These are phyloP conservation scores for Nasonia oneida DNA, from an alignment of 2,888 invertebrate species.

Conservation along the genomic window DNA sequence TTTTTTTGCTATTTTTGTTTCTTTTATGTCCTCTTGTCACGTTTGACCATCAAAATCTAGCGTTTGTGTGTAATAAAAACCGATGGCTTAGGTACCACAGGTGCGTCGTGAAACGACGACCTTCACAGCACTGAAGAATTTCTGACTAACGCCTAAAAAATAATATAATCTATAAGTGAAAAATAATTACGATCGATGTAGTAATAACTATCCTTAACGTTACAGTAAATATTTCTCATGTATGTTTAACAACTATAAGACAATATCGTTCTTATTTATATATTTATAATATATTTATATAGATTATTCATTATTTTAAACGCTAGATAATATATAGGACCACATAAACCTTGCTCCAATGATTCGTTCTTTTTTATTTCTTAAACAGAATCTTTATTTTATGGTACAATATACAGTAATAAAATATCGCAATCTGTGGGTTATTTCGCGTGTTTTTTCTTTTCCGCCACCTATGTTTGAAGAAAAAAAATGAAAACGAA, in stretches of 20 bases:
- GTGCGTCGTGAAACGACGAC: conserved; percentile 72
- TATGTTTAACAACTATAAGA: conserved; percentile 77
- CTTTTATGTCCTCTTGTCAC: conserved; percentile 60
- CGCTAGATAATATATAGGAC: conserved; percentile 77
- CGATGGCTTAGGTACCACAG: conserved; percentile 75
- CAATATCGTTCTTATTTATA: conserved; percentile 62
- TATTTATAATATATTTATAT: conserved; percentile 59
- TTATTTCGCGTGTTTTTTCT: conserved; percentile 68
- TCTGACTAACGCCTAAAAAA: conserved; percentile 76
- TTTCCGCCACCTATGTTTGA: conserved; percentile 76
- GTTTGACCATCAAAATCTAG: conserved; percentile 69
- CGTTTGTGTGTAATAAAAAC: conserved; percentile 69
- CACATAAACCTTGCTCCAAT: conserved; percentile 79
- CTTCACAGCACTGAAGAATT: conserved; percentile 78
- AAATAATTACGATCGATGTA: conserved; percentile 75
- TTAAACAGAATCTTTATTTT: conserved; percentile 74
- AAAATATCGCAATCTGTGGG: conserved; percentile 76
- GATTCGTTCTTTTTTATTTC: conserved; percentile 72
- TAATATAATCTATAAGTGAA: conserved; percentile 77
- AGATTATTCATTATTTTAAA: conserved; percentile 65
- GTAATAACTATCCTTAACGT: conserved; percentile 74
- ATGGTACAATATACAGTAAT: conserved; percentile 77
- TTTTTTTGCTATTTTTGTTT: conserved; percentile 49
- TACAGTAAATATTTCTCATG: conserved; percentile 76
- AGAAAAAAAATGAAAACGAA: conserved; percentile 63